Percentiles rank a stretch among this genome's conserved stretches.
phyloP scores from a whole-genome alignment of 1,140 invertebrate species.

The Drosophila pallidifrons region DNA sequence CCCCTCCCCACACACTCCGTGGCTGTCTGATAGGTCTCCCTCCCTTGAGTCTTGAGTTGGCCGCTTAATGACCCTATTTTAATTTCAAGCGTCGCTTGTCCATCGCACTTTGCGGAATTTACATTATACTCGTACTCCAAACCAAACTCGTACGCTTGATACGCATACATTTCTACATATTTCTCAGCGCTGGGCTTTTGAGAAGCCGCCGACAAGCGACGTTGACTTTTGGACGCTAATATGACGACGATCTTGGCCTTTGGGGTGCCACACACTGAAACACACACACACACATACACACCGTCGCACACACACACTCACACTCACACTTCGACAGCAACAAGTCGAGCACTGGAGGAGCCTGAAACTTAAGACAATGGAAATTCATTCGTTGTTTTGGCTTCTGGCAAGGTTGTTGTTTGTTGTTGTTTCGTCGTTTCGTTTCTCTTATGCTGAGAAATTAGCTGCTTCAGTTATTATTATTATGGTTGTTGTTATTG shows the following conservation, averaged over 20 bases:
- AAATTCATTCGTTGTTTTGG: slow-evolving; percentile 72
- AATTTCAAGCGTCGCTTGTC: slow-evolving; percentile 81
- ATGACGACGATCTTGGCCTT: slow-evolving; percentile 82
- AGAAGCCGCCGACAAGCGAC: slow-evolving; percentile 73
- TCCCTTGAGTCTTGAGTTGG: slow-evolving; percentile 27
- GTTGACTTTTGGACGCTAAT: slow-evolving; percentile 81
- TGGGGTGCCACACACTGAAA: slow-evolving; percentile 58
- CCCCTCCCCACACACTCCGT: background rate
- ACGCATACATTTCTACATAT: slow-evolving; percentile 46
- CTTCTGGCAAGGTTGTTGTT: slow-evolving; percentile 74
- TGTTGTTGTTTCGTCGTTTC: slow-evolving; percentile 18
- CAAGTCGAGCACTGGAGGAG: slow-evolving; percentile 40
- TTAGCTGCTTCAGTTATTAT: slow-evolving; percentile 82
- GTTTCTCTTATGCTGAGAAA: slow-evolving; percentile 69
- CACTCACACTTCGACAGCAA: background rate
- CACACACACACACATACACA: slow-evolving; percentile 43
- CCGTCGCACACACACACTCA: slow-evolving; percentile 5
- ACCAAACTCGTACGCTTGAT: slow-evolving; percentile 44
- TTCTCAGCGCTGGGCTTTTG: slow-evolving; percentile 63
- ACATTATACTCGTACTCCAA: slow-evolving; percentile 71
- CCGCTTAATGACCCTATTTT: slow-evolving; percentile 81
- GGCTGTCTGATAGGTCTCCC: slow-evolving; percentile 14
- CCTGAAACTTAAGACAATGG: slow-evolving; percentile 75
- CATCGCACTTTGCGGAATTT: slow-evolving; percentile 81
- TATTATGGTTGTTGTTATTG: slow-evolving; percentile 51